phyloP scores from a whole-genome alignment of 2,888 invertebrate species.

The Drosophila melanocephala region DNA sequence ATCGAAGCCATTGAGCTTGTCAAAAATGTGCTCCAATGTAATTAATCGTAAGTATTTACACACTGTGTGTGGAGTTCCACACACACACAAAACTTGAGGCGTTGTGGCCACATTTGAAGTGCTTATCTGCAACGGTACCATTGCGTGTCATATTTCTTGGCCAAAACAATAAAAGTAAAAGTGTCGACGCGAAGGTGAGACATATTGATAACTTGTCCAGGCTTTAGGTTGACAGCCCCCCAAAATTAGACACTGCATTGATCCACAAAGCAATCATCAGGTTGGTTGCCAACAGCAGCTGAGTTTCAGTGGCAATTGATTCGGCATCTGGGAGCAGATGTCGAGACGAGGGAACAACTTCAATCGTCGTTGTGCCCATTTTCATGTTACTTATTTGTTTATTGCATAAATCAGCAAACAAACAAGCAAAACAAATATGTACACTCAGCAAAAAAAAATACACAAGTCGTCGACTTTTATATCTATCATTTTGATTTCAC shows the following conservation, averaged over 20 bases:
- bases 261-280: not conserved
- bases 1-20: constrained; percentile 59
- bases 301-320: constrained; percentile 37
- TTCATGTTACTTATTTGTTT: constrained; percentile 57
- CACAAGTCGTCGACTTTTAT: not conserved
- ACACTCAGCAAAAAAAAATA: not conserved
- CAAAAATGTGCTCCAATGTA: constrained; percentile 60
- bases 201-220: constrained; percentile 32
- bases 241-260: not conserved
- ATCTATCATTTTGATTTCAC: not conserved
- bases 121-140: constrained; percentile 10
- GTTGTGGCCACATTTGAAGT: constrained; percentile 28
- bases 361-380: constrained; percentile 40
- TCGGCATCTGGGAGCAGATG: constrained; percentile 21
- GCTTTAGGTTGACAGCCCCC: constrained; percentile 40
- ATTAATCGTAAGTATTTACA: constrained; percentile 79
- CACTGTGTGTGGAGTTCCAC: constrained; percentile 22
- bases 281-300: constrained; percentile 9
- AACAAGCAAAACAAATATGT: constrained; percentile 20
- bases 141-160: constrained; percentile 21
- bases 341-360: constrained; percentile 28
- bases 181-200: constrained; percentile 50
- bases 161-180: constrained; percentile 52
- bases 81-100: constrained; percentile 2
- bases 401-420: constrained; percentile 67